phyloP scores from a whole-genome alignment of 2,113 vertebrate genomes.

The Sylvilagus bachmani region DNA sequence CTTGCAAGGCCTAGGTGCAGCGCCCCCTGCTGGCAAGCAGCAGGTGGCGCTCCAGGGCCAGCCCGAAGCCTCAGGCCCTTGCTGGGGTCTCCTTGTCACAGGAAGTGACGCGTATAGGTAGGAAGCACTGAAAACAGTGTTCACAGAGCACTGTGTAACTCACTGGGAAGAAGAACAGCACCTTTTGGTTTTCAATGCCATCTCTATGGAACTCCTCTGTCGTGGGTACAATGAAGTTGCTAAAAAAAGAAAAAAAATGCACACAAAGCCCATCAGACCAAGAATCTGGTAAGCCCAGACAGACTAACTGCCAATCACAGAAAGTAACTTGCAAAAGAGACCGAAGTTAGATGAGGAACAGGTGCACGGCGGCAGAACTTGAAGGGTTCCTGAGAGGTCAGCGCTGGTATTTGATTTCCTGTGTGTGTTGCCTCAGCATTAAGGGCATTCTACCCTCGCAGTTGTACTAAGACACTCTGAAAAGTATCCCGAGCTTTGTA shows the following conservation, averaged over 20 bases:
- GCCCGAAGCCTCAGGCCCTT: conserved; percentile 28
- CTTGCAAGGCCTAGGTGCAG: background rate
- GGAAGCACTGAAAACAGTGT: conserved; percentile 81
- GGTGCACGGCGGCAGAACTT: conserved; percentile 82
- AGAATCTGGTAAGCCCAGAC: conserved; percentile 43
- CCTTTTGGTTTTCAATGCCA: conserved; percentile 49
- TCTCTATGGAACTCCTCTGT: conserved; percentile 53
- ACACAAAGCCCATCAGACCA: conserved; percentile 30
- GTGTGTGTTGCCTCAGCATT: conserved; percentile 88
- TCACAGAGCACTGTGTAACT: conserved; percentile 84
- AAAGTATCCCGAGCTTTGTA: conserved; percentile 90
- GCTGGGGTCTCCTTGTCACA: conserved; percentile 70
- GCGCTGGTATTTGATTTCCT: conserved; percentile 82
- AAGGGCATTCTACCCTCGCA: conserved; percentile 88
- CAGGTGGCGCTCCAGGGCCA: background rate
- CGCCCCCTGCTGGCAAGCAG: background rate
- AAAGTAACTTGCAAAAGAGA: conserved; percentile 62
- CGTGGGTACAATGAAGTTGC: conserved; percentile 69
- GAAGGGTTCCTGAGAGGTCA: conserved; percentile 88
- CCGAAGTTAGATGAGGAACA: conserved; percentile 40
- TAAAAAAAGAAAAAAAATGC: background rate
- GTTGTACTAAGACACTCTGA: conserved; percentile 90
- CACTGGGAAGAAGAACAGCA: conserved; percentile 66
- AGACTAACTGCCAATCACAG: conserved; percentile 72
- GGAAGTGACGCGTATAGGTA: conserved; percentile 80